Conservation (phyloP, 64 coral and sea anemone species). For the Dendrophyllia cribrosa region DNA sequence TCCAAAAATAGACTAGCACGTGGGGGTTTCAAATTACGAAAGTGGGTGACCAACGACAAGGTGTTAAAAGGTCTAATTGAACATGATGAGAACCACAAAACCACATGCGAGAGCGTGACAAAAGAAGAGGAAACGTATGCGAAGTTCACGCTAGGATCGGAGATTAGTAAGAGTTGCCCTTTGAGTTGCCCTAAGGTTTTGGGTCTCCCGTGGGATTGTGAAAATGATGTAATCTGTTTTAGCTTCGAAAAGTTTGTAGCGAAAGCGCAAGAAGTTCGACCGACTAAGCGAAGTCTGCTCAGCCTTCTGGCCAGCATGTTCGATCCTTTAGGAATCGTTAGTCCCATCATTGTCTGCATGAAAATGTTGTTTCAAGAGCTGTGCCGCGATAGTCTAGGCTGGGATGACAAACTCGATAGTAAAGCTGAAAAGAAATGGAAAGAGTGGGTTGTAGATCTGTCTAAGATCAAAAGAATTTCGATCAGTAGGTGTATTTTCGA, state of each 20-base stretch:
- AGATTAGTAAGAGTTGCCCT: not conserved
- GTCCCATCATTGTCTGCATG: not conserved
- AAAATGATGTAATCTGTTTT: not conserved
- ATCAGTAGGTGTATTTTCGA: not conserved
- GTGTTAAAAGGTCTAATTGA: not conserved
- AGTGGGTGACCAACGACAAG: slow-evolving; percentile 56
- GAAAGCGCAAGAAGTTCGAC: not conserved
- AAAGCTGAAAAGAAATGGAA: not conserved
- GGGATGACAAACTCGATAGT: not conserved
- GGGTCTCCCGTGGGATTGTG: not conserved
- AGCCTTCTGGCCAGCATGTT: not conserved
- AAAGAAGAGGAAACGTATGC: not conserved
- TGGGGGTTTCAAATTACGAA: slow-evolving; percentile 46
- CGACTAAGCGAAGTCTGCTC: not conserved
- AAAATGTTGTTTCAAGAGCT: not conserved
- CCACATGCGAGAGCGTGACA: not conserved
- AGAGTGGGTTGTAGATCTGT: not conserved
- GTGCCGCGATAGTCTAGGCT: not conserved
- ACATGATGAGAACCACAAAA: not conserved
- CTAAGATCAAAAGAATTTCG: not conserved
- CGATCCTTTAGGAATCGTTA: not conserved
- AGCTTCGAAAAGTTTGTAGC: not conserved
- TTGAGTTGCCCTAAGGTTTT: not conserved
- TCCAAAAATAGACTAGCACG: slow-evolving; percentile 22
- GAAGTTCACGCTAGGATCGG: not conserved